These are phyloP conservation scores for Leptura quadrifasciata DNA, from an alignment of 2,888 invertebrate genomes.

Conservation along the genomic window DNA sequence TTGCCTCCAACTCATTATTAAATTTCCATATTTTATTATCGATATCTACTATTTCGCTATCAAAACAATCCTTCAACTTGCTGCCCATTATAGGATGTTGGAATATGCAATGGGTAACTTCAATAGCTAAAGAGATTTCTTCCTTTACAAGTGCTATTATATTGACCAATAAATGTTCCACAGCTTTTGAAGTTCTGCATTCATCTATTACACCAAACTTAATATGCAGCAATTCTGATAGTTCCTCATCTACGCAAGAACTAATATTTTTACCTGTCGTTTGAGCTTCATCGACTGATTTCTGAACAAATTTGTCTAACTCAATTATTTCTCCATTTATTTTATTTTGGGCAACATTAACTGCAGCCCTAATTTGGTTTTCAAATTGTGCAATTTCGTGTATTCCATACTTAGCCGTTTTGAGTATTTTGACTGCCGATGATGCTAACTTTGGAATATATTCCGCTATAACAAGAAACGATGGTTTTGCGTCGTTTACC, in stretches of 20 bases:
- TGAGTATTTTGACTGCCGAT: not conserved
- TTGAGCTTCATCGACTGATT: not conserved
- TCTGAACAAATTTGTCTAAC: not conserved
- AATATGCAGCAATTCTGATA: not conserved
- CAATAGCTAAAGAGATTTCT: slow-evolving; percentile 11
- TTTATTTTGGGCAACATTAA: not conserved
- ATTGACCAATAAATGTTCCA: not conserved
- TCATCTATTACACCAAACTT: not conserved
- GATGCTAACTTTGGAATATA: slow-evolving; percentile 24
- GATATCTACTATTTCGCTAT: not conserved
- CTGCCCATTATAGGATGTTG: slow-evolving; percentile 10
- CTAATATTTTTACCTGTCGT: not conserved
- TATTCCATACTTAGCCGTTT: slow-evolving; percentile 14
- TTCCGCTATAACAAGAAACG: slow-evolving; percentile 15
- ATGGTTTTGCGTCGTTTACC: slow-evolving; percentile 17
- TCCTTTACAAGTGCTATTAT: not conserved
- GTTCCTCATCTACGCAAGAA: slow-evolving; percentile 15
- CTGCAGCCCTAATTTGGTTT: not conserved
- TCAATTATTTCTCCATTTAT: not conserved
- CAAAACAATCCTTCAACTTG: slow-evolving; percentile 15
- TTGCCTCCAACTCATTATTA: not conserved
- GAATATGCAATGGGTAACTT: slow-evolving; percentile 2
- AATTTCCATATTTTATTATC: slow-evolving; percentile 15
- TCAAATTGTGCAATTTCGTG: not conserved
- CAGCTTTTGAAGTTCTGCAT: not conserved